A percentile compares a stretch with the other conserved stretches of the same genome.
Evolutionary conservation across 2,113 vertebrate species (phyloP).

Genomic region (Erpornis zantholeuca): DNA sequence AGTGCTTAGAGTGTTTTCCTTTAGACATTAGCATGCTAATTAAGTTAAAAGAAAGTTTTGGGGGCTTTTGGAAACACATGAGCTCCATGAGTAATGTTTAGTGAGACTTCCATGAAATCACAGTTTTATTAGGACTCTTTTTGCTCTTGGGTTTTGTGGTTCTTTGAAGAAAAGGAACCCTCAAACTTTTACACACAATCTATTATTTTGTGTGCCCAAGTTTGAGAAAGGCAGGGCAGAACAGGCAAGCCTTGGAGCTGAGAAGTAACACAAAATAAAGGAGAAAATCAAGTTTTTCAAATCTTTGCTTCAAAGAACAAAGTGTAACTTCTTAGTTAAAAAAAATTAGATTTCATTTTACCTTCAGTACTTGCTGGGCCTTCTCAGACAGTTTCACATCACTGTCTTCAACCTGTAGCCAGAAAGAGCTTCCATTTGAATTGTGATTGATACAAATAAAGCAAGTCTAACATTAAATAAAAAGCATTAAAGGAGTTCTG

Average conservation of each 20-base stretch:
- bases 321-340: not conserved
- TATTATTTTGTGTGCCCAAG: not conserved
- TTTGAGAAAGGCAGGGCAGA: not conserved
- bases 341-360: not conserved
- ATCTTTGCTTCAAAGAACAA: not conserved
- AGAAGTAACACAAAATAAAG: not conserved
- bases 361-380: slow-evolving; percentile 73
- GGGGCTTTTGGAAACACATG: not conserved
- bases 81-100: not conserved
- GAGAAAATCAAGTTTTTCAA: not conserved
- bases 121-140: not conserved
- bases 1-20: not conserved
- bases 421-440: slow-evolving; percentile 9
- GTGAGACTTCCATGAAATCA: not conserved
- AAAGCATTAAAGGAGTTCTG: not conserved
- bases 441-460: not conserved
- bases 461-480: not conserved
- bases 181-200: not conserved
- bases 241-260: not conserved
- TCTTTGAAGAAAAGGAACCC: not conserved
- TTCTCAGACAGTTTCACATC: slow-evolving; percentile 89
- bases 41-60: slow-evolving; percentile 6
- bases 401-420: slow-evolving; percentile 84
- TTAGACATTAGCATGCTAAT: not conserved
- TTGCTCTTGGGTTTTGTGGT: not conserved